Percentiles rank a stretch among this genome's conserved stretches.
Conservation (phyloP, 2,888 invertebrate genomes). For the Lysandra coridon region DNA sequence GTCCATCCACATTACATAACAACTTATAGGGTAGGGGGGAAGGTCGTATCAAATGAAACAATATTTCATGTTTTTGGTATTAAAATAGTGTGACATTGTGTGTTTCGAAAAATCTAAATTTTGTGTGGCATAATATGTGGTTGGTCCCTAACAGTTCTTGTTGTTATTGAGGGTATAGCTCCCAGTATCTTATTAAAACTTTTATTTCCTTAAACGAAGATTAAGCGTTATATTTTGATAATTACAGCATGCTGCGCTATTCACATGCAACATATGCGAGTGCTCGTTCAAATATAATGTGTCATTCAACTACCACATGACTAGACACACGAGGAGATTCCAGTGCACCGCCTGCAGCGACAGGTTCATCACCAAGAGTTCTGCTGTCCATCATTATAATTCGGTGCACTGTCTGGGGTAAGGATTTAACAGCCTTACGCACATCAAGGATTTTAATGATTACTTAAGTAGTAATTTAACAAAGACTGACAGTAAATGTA, state of each 20-base stretch:
- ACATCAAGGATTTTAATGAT: background rate
- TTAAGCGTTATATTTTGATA: background rate
- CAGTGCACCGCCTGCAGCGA: conserved; percentile 52
- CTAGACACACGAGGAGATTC: conserved; percentile 54
- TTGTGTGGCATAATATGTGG: too few species aligned
- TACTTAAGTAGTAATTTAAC: background rate
- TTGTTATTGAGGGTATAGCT: too few species aligned
- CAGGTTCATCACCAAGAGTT: conserved; percentile 47
- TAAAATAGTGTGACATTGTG: too few species aligned
- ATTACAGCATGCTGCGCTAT: conserved; percentile 52
- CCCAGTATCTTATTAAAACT: too few species aligned
- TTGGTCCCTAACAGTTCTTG: too few species aligned
- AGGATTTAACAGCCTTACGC: conserved; percentile 23
- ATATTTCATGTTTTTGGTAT: too few species aligned
- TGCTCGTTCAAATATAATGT: conserved; percentile 56
- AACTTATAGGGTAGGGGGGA: background rate
- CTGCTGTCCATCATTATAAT: conserved; percentile 51
- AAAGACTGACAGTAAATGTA: too few species aligned
- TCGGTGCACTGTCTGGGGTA: conserved; percentile 50
- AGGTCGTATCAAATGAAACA: too few species aligned
- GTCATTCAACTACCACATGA: conserved; percentile 59
- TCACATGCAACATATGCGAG: conserved; percentile 56
- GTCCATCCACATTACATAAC: background rate
- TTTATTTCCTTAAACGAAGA: too few species aligned
- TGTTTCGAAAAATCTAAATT: too few species aligned